Evolutionary conservation across 2,888 invertebrate species (phyloP), one percentile per base, ranked within the genome.

Genomic region (Chromoteleia sp.): DNA sequence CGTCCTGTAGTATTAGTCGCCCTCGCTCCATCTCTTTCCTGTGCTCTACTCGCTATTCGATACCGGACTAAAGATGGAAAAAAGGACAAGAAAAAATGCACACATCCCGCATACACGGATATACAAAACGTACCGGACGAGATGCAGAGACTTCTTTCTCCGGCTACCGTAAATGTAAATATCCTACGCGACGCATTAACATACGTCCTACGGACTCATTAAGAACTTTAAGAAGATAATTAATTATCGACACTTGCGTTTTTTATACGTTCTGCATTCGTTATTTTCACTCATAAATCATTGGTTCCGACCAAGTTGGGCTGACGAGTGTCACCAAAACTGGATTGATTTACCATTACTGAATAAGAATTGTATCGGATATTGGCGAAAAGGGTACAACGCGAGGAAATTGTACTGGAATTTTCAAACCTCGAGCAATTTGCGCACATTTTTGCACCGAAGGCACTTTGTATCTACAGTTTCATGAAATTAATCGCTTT

Each of bases 171-270:
- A 87, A 88, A 89, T 90, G 89, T 90, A 90, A 89, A 89, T 89
- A 87, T 87, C 87, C 87, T 84, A 86, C 87, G 84, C 82, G 76
- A 82, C 88, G 83, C 86, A 90, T 90, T 90, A 89, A 90, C 89
- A 90, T 90, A 90, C 88, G 88, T 90, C 89, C 86, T 87, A 84
- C 86, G 86, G 86, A 86, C 89, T 90, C 89, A 89, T 90, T 90
- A 90, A 89, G 87, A 85, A 86, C 88, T 88, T 90, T 89, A 89
- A 88, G 86, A 85, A 85, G 84, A 85, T 88, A 90, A 90, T 90
- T 89, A 89, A 90, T 90, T 89, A 88, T 89, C 84, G 83, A 75
- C 71, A 76, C 48, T 73, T 50, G 70, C 52, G 67, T 61, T 54
- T 54, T 75, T 58, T 65, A 19, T 43, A 3, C 36, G 33, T 14